A percentile compares a stretch with the other conserved stretches of the same genome.
phyloP scores from a whole-genome alignment of 92 coral and sea anemone genomes.

The Muricea muricata region DNA sequence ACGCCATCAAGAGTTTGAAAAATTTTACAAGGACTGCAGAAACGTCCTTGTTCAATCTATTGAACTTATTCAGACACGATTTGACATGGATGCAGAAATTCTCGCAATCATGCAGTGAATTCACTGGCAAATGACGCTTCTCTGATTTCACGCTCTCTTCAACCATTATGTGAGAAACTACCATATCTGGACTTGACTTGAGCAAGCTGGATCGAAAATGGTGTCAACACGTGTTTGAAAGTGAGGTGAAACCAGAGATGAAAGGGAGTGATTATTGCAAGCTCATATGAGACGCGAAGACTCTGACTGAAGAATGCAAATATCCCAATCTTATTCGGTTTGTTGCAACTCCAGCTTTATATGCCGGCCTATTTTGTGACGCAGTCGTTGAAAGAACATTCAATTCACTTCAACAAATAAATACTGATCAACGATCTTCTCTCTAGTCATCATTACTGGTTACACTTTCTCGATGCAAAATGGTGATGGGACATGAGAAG shows the following conservation, averaged over 20 bases:
- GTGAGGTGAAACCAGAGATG: background rate
- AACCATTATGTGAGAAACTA: background rate
- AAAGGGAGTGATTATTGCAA: background rate
- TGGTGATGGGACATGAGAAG: slow-evolving; percentile 6
- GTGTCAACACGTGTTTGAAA: slow-evolving; percentile 11
- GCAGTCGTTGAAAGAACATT: slow-evolving; percentile 9
- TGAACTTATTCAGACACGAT: background rate
- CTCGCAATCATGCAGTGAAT: background rate
- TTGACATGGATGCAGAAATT: background rate
- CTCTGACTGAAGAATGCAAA: background rate
- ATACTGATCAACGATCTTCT: slow-evolving; percentile 8
- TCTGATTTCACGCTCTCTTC: background rate
- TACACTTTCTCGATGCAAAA: background rate
- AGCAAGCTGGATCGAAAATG: slow-evolving; percentile 10
- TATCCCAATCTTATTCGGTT: background rate
- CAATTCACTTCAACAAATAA: slow-evolving; percentile 3
- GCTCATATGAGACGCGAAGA: background rate
- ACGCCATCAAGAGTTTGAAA: too few relatives aligned
- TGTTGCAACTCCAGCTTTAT: background rate
- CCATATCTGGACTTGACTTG: slow-evolving; percentile 10
- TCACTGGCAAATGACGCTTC: background rate
- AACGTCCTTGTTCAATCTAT: background rate
- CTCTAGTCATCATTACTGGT: slow-evolving; percentile 16
- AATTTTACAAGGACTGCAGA: background rate
- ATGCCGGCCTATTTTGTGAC: background rate